These are phyloP conservation scores for Drosophila paulistorum DNA, from an alignment of 1,140 invertebrate genomes.

Conservation along the genomic window DNA sequence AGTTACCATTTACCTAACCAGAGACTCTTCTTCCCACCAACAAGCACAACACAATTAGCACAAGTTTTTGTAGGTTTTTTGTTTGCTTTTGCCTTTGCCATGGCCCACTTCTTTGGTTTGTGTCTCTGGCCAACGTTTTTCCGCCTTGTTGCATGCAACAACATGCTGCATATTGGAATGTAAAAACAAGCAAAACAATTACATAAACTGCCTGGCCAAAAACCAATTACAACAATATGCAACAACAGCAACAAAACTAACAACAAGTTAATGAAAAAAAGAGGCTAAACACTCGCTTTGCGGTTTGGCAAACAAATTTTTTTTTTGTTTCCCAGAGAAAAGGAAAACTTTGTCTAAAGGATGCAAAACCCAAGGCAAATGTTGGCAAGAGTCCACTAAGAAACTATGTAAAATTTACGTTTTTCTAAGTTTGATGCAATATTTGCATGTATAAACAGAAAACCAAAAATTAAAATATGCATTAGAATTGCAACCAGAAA, in stretches of 20 bases:
- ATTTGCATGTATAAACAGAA: too few species aligned
- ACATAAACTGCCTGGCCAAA: slow-evolving; percentile 57
- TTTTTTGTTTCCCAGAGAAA: background rate
- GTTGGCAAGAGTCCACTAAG: background rate
- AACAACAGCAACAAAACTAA: slow-evolving; percentile 10
- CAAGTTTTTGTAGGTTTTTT: slow-evolving; percentile 28
- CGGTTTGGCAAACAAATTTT: slow-evolving; percentile 13
- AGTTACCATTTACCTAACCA: background rate
- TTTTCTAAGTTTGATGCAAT: too few species aligned
- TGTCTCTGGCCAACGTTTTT: slow-evolving; percentile 50
- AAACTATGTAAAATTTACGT: background rate
- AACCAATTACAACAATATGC: slow-evolving; percentile 42
- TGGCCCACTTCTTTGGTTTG: slow-evolving; percentile 33
- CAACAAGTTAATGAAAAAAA: slow-evolving; percentile 63
- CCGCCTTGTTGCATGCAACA: slow-evolving; percentile 65
- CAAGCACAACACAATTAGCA: slow-evolving; percentile 60
- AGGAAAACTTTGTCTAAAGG: background rate
- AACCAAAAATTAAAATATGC: too few species aligned
- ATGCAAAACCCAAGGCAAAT: background rate
- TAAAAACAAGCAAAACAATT: slow-evolving; percentile 50
- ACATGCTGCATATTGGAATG: slow-evolving; percentile 27
- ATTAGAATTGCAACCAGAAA: too few species aligned
- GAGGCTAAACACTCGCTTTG: slow-evolving; percentile 32
- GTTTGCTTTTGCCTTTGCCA: slow-evolving; percentile 23
- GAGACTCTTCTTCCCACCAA: slow-evolving; percentile 4